Evolutionary conservation across 2,888 invertebrate genomes (phyloP), one percentile per base, ranked within the genome.

Genomic region (Eilema caniola): DNA sequence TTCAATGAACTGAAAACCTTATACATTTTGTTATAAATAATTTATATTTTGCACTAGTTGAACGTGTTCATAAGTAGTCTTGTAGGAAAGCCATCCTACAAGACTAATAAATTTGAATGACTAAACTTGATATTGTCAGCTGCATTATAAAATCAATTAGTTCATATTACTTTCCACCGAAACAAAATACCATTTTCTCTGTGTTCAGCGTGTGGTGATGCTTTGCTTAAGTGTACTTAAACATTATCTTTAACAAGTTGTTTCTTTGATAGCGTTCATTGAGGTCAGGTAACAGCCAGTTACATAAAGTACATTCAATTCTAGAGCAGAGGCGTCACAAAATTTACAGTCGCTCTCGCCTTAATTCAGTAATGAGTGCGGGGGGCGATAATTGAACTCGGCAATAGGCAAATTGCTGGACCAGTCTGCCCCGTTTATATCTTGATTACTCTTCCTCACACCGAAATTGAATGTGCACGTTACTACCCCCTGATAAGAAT

Each of bases 321-420:
- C 87, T 85, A 81, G 81, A 88, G 89, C 88, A 90, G 89, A 92
- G 91, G 94, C 93, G 94, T 93, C 91, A 89, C 90, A 85, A 87
- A 93, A 91, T 93, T 90, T 90, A 90, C 89, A 87, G 92, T 89
- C 89, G 87, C 90, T 93, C 91, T 90, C 91, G 92, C 89, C 91
- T 93, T 95, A 94, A 95, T 94, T 90, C 95, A 90, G 93, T 94
- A 94, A 95, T 93, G 89, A 93, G 93, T 90, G 94, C 93, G 92
- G 94, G 93, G 95, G 95, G 95, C 93, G 94, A 94, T 94, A 95
- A 95, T 95, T 95, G 93, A 90, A 90, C 90, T 88, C 93, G 86
- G 89, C 94, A 95, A 95, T 94, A 94, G 93, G 94, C 93, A 94
- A 95, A 95, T 95, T 95, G 95, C 89, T 88, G 88, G 86, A 85